phyloP scores from a whole-genome alignment of 2,113 vertebrate species.

The Entelurus aequoreus region DNA sequence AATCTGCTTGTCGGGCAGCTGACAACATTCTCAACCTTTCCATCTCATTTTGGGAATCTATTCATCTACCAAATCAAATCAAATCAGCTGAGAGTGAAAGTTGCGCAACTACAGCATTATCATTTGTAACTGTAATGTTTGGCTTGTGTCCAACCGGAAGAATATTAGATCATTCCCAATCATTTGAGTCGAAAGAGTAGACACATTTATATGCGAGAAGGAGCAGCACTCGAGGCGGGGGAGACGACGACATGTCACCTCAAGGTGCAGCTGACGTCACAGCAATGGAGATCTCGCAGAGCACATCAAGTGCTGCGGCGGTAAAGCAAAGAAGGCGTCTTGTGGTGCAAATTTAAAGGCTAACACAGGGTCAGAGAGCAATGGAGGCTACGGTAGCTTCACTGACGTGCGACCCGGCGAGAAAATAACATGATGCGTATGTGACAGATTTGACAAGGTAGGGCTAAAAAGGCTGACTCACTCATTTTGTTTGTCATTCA shows the following conservation, averaged over 20 bases:
- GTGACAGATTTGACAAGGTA: background rate
- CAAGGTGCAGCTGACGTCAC: constrained; percentile 60
- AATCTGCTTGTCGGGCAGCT: background rate
- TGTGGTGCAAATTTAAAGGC: constrained; percentile 32
- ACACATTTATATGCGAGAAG: constrained; percentile 47
- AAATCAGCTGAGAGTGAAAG: constrained; percentile 20
- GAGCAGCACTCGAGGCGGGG: constrained; percentile 30
- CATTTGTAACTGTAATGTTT: background rate
- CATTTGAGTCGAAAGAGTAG: constrained; percentile 12
- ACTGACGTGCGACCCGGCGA: background rate
- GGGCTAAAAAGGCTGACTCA: background rate
- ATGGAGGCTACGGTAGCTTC: too few species aligned
- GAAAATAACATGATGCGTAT: background rate
- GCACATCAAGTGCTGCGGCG: constrained; percentile 21
- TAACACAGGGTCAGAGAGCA: background rate
- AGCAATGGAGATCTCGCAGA: constrained; percentile 22
- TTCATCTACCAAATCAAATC: constrained; percentile 27
- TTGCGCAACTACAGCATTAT: constrained; percentile 45
- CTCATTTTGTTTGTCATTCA: background rate
- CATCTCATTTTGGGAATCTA: constrained; percentile 30
- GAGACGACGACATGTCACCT: constrained; percentile 45
- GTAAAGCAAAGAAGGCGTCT: constrained; percentile 4
- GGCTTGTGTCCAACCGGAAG: too few species aligned
- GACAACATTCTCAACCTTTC: constrained; percentile 29
- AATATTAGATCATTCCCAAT: constrained; percentile 11